Conservation (phyloP, 2,113 vertebrate genomes). For the Hyla sarda region DNA sequence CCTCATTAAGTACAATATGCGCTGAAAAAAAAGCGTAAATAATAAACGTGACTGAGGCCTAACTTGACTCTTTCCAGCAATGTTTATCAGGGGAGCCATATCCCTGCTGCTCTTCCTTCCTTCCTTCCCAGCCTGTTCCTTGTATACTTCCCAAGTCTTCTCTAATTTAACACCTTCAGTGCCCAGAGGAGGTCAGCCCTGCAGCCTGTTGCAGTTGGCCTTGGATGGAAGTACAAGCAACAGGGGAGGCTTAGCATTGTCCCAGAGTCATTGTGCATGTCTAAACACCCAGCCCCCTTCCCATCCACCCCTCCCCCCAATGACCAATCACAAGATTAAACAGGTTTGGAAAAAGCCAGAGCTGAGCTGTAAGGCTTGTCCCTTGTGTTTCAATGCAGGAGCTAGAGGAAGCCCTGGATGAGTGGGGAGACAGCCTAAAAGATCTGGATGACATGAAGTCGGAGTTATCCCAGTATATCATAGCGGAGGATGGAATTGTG, state of each 20-base stretch:
- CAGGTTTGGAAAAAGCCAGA: conserved; percentile 75
- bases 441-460: conserved; percentile 82
- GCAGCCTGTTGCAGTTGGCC: conserved; percentile 40
- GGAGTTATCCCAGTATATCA: conserved; percentile 80
- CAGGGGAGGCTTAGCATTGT: conserved; percentile 35
- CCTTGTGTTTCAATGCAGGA: conserved; percentile 85
- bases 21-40: background rate
- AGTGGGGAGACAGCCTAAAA: conserved; percentile 81
- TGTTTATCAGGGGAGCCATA: background rate
- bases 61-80: background rate
- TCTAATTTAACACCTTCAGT: conserved; percentile 10
- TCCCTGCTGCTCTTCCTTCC: conserved; percentile 13
- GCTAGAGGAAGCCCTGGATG: conserved; percentile 81
- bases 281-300: conserved; percentile 59
- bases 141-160: background rate
- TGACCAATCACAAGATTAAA: conserved; percentile 80
- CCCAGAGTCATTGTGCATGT: conserved; percentile 36
- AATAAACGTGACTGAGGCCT: background rate
- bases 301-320: conserved; percentile 74
- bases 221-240: conserved; percentile 25
- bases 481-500: conserved; percentile 80
- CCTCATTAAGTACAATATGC: too few species aligned
- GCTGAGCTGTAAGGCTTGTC: conserved; percentile 65
- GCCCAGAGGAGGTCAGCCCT: background rate
- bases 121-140: conserved; percentile 18